Base-by-base conservation (phyloP, 2,888 invertebrate genomes). In the Eupithecia subfuscata region DNA sequence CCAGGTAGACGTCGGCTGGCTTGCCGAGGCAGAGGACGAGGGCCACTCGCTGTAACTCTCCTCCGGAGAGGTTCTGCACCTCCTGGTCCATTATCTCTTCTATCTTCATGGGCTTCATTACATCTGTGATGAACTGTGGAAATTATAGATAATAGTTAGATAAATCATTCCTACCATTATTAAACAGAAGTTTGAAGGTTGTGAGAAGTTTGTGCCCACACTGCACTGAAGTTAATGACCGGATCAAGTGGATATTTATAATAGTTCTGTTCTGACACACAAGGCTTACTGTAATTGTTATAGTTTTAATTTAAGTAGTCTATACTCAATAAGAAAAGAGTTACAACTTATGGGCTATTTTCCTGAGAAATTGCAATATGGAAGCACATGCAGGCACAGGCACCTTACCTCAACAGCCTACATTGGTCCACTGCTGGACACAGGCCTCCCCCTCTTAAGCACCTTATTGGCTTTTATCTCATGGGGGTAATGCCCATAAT, bases 51-150 rank as follows among this genome's bases (percentile, higher is more conserved):
- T 99, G 99, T 95, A 99, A 96, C 95, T 99, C 99, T 95, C 99
- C 99, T 92, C 99, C 99, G 82, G 99, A 99, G 77, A 99, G 95
- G 92, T 99, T 99, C 90, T 99, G 99, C 70, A 99, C 98, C 92
- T 99, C 99, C 90, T 99, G 99, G 91, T 99, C 99, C 95, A 99
- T 98, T 56, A 99, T 98, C 87, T 98, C 98, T 82, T 99, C 99
- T 81, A 99, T 99, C 91, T 98, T 98, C 93, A 99, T 96, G 0
- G 99, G 99, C 88, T 99, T 99, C 98, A 99, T 98, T 25, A 99
- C 99, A 88, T 99, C 99, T 14, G 99, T 98, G 82, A 98, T 97
- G 91, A 99, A 99, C 96, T 99, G 95, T 34, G 63, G 16, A 56
- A n/a, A 73, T 45, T 16, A 43, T 43, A 64, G 30, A 11, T 67